A percentile compares a stretch with the other conserved stretches of the same genome.
phyloP scores from a whole-genome alignment of 2,797 vertebrate genomes.

The Lacerta viridis region DNA sequence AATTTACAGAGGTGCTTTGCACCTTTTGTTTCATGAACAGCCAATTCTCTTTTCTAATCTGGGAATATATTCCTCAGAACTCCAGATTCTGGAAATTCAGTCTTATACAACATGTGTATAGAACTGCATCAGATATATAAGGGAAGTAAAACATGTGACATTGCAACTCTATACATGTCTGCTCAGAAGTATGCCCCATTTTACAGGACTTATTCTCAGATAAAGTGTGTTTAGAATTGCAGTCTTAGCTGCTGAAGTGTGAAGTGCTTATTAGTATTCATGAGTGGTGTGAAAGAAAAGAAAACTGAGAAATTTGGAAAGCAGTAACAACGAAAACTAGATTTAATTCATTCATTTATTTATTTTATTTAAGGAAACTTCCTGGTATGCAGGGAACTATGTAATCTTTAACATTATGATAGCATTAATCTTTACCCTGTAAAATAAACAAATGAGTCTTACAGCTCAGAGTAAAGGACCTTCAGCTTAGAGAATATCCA shows the following conservation, averaged over 20 bases:
- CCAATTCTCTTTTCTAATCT: neutral
- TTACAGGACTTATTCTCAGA: no score
- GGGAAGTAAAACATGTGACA: neutral
- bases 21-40: neutral
- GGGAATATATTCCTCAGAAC: neutral
- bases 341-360: no score
- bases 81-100: neutral
- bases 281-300: neutral
- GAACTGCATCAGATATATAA: neutral
- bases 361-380: neutral
- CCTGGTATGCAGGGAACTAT: neutral
- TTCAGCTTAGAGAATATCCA: neutral
- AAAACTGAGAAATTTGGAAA: neutral
- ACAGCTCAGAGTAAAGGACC: neutral
- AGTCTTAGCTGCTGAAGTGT: neutral
- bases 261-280: neutral
- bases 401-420: neutral
- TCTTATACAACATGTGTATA: neutral
- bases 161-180: no score
- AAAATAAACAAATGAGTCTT: neutral
- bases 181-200: no score
- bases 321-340: no score
- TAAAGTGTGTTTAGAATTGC: no score
- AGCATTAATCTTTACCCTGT: neutral
- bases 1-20: neutral